These are phyloP conservation scores for Streptopelia turtur DNA, from an alignment of 2,797 vertebrate genomes.

Conservation along the genomic window DNA sequence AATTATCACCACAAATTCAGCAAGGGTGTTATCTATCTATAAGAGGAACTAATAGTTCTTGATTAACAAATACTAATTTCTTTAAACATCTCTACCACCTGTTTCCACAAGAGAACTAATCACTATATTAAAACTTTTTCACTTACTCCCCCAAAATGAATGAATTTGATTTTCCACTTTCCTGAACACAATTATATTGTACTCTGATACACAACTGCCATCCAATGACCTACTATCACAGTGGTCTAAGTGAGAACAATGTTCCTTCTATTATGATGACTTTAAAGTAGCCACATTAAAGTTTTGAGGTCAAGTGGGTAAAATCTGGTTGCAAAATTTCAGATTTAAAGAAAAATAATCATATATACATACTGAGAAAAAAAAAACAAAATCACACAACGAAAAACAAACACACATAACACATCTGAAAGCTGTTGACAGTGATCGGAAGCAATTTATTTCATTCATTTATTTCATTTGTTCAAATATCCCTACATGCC, in stretches of 20 bases:
- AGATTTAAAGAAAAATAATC: background rate
- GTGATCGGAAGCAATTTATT: background rate
- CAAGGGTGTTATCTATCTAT: background rate
- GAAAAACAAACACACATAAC: background rate
- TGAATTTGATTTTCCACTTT: background rate
- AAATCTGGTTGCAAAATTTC: background rate
- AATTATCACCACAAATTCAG: background rate
- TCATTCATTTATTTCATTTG: background rate
- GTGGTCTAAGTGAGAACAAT: background rate
- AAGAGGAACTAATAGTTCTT: background rate
- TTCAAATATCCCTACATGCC: background rate
- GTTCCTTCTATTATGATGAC: background rate
- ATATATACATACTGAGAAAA: no score
- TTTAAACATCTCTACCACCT: background rate
- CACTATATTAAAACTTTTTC: background rate
- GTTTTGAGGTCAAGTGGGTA: background rate
- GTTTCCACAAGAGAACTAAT: background rate
- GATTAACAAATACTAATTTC: background rate
- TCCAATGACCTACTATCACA: background rate
- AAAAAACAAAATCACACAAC: no score
- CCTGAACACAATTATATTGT: background rate
- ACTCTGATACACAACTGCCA: background rate
- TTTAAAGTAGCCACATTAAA: background rate
- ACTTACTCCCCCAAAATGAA: background rate
- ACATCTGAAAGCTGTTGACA: background rate